These are phyloP conservation scores for Seriola aureovittata DNA, from an alignment of 2,113 vertebrate species.

Conservation along the genomic window DNA sequence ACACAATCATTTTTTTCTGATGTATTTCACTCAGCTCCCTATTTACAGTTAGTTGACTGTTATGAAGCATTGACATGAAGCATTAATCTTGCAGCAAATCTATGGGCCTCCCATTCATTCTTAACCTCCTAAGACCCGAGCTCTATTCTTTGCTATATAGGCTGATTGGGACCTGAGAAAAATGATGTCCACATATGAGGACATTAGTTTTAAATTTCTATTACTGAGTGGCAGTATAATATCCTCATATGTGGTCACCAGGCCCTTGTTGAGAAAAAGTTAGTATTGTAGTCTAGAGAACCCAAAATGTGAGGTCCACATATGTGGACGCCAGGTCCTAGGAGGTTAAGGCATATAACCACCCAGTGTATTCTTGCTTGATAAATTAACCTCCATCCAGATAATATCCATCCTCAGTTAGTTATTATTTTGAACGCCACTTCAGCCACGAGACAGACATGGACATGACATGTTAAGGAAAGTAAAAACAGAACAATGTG, in stretches of 20 bases:
- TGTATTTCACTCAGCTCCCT: neutral
- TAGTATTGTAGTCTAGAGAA: no score
- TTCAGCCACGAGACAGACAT: neutral
- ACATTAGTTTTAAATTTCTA: no score
- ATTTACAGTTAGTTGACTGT: neutral
- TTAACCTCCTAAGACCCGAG: no score
- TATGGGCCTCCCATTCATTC: neutral
- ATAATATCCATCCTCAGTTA: neutral
- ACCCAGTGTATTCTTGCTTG: neutral
- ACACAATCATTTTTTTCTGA: neutral
- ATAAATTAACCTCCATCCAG: neutral
- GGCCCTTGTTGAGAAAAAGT: no score
- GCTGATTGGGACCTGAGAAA: no score
- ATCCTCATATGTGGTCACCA: no score
- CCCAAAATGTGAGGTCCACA: no score
- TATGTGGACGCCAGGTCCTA: no score
- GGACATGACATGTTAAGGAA: neutral
- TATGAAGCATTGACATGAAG: neutral
- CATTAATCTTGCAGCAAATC: neutral
- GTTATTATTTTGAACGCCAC: neutral
- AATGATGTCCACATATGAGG: no score
- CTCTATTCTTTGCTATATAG: no score
- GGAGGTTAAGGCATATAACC: neutral
- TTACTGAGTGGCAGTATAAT: no score
- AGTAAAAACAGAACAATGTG: neutral